Base-by-base conservation (phyloP, 2,113 vertebrate species). In the Sitta europaea region DNA sequence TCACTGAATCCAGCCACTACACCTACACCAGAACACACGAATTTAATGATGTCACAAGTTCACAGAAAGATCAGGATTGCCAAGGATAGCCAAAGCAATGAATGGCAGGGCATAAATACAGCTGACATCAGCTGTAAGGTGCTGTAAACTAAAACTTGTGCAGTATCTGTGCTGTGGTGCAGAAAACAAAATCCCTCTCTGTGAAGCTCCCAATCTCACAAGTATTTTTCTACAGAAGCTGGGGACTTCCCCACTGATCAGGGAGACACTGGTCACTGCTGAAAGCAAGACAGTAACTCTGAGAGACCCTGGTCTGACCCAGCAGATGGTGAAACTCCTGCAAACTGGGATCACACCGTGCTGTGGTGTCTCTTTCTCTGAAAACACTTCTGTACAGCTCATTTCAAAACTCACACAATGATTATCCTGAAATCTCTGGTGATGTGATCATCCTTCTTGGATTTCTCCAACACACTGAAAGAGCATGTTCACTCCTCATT, bases 181-280 rank as follows among this genome's bases (percentile, higher is more conserved):
- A 63, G 31, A 63, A 73, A 71, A 12, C 47, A 58, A 91, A 72
- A 38, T 22, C 25, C 81, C 57, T 19, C 20, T 65, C 25, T 2
- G 8, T 33, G n/a, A 10, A 90, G 33, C 24, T 57, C 25, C 4
- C n/a, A 51, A 0, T 15, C 55, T 86, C 74, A 36, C 17, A 67
- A 23, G 8, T 21, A 27, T 33, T 91, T 95, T 61, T 57, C 21
- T 63, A 1, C 0, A 11, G 50, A 79, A 20, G 14, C 17, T 88
- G 57, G 16, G 23, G 42, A 83, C 4, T 19, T 55, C 28, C 35
- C 12, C 45, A 42, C 9, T 33, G 62, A 31, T 45, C 71, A 5
- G 0, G 0, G 1, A 65, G n/a, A 51, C 38, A 17, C 1, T 27
- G 55, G 61, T 22, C 17, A 48, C 22, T 45, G 57, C 78, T 86